phyloP scores from a whole-genome alignment of 2,797 vertebrate species.

The Propithecus deckenii region DNA sequence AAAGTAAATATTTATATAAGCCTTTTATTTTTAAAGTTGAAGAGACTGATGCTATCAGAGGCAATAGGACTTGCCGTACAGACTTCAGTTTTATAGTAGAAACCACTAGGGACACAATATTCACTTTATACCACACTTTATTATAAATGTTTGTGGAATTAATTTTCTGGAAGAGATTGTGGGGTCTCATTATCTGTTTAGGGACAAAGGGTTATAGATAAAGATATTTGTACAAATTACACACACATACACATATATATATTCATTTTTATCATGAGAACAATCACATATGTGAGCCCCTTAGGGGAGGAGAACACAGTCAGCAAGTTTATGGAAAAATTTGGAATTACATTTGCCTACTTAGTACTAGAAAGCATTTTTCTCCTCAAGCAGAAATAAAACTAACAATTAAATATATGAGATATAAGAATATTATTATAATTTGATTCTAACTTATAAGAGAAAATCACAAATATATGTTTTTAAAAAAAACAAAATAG shows the following conservation, averaged over 20 bases:
- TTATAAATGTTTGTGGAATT: neutral
- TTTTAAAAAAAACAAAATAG: neutral
- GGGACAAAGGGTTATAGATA: neutral
- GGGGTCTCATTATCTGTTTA: neutral
- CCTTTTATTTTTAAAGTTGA: neutral
- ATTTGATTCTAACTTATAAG: constrained; percentile 34
- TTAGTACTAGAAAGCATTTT: neutral
- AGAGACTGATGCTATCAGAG: neutral
- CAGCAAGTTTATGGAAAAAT: neutral
- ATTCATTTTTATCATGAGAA: neutral
- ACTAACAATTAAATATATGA: neutral
- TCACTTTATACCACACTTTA: neutral
- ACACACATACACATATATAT: neutral
- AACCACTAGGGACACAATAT: neutral
- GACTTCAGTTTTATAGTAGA: neutral
- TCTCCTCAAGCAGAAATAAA: neutral
- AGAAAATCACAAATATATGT: neutral
- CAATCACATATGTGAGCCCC: neutral
- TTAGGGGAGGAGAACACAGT: neutral
- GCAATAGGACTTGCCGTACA: neutral
- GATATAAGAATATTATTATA: neutral
- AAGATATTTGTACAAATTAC: neutral
- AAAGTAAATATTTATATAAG: neutral
- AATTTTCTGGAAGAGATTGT: neutral
- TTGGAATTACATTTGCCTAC: constrained; percentile 10